These are phyloP conservation scores for Bombus turneri DNA, from an alignment of 1,140 invertebrate species.

Conservation along the genomic window DNA sequence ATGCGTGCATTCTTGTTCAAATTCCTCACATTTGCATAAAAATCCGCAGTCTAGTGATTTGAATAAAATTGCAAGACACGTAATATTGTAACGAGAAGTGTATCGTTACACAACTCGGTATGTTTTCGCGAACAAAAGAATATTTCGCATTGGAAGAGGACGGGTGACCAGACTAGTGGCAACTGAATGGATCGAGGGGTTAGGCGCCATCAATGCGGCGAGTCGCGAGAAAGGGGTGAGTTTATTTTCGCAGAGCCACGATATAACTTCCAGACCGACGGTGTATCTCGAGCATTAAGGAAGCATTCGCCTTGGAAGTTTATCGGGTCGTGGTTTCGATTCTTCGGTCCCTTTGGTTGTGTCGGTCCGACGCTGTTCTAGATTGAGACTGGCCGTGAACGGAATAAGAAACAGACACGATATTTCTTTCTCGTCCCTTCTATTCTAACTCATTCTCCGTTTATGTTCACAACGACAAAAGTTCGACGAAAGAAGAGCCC, in stretches of 20 bases:
- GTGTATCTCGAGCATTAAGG: slow-evolving; percentile 70
- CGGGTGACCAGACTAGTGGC: slow-evolving; percentile 2
- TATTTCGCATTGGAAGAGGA: neutral
- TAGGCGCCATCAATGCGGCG: slow-evolving; percentile 29
- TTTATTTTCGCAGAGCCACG: slow-evolving; percentile 56
- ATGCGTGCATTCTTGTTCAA: no score
- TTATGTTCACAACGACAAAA: slow-evolving; percentile 11
- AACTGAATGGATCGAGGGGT: neutral
- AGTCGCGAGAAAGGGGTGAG: slow-evolving; percentile 56
- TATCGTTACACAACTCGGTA: neutral
- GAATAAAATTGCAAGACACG: no score
- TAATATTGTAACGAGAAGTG: neutral
- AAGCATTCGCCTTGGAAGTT: slow-evolving; percentile 65
- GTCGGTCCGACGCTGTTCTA: slow-evolving; percentile 53
- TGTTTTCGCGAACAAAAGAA: neutral
- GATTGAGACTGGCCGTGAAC: slow-evolving; percentile 56
- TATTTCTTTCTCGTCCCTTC: slow-evolving; percentile 3
- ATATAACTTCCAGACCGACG: slow-evolving; percentile 65
- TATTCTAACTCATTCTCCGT: slow-evolving; percentile 1
- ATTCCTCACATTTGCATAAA: no score
- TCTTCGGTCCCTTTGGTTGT: slow-evolving; percentile 28
- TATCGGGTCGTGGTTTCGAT: slow-evolving; percentile 60
- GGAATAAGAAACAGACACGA: slow-evolving; percentile 58
- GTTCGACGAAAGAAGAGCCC: neutral
- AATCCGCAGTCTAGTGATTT: no score